A percentile compares a stretch with the other conserved stretches of the same genome.
Evolutionary conservation across 2,888 invertebrate species (phyloP).

Genomic region (Macrophya annulata): DNA sequence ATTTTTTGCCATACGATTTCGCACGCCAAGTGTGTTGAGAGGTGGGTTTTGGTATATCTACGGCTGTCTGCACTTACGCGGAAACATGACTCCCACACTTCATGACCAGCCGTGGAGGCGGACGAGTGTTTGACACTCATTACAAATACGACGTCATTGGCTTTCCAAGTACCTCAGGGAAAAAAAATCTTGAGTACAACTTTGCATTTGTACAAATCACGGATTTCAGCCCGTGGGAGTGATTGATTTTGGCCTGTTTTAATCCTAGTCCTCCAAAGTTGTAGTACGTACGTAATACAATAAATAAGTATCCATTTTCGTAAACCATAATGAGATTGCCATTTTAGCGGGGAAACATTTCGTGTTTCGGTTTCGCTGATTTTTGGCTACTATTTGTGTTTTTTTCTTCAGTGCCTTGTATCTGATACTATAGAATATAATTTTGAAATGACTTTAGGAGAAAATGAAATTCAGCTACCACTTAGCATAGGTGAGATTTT

Average conservation of each 20-base stretch:
- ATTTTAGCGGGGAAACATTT: neutral
- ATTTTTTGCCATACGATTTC: slow-evolving; percentile 31
- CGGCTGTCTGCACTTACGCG: slow-evolving; percentile 16
- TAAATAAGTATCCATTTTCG: neutral
- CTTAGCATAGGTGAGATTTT: neutral
- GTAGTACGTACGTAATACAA: neutral
- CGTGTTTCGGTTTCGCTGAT: neutral
- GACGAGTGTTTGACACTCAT: slow-evolving; percentile 24
- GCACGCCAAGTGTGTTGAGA: slow-evolving; percentile 1
- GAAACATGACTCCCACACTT: slow-evolving; percentile 20
- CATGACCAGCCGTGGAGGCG: slow-evolving; percentile 11
- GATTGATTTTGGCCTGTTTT: neutral
- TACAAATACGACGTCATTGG: neutral
- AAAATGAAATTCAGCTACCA: neutral
- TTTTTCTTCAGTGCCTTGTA: neutral
- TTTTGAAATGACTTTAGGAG: neutral
- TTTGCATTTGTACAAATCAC: neutral
- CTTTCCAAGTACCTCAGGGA: neutral
- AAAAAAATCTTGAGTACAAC: neutral
- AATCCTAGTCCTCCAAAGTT: neutral
- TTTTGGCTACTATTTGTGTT: neutral
- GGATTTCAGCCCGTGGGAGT: neutral
- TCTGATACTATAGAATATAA: neutral
- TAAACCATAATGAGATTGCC: too few species aligned
- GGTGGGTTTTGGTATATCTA: neutral